Percentiles rank a stretch among this genome's conserved stretches.
Evolutionary conservation across 2,797 vertebrate genomes (phyloP).

Genomic region (Chelonia mydas): DNA sequence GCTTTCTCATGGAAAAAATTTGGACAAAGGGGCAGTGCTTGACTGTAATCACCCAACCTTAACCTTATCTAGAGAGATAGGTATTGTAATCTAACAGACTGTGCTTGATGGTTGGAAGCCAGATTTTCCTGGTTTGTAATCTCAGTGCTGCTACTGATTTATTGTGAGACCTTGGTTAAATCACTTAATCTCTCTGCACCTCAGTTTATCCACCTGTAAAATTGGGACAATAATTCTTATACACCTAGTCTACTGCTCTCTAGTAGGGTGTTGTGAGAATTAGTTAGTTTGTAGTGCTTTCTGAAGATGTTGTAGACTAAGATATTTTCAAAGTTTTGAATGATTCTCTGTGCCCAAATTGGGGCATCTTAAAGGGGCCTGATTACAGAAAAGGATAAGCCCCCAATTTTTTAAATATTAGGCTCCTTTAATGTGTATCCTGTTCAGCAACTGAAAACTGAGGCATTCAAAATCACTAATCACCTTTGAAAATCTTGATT

Average conservation of each 20-base stretch:
- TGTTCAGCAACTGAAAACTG: neutral
- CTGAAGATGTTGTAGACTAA: neutral
- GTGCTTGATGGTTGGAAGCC: neutral
- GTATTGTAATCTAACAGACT: neutral
- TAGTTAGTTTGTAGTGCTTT: neutral
- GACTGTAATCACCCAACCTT: neutral
- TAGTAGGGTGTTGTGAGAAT: neutral
- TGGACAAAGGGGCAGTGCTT: neutral
- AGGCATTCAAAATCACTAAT: neutral
- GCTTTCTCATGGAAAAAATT: neutral
- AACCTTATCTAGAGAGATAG: neutral
- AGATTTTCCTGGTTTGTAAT: neutral
- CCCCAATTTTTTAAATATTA: neutral
- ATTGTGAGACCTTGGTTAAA: neutral
- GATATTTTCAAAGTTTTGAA: neutral
- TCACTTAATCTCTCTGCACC: neutral
- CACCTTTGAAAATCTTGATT: neutral
- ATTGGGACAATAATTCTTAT: neutral
- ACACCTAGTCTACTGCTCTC: neutral
- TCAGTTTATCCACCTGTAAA: neutral
- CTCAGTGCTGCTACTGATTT: neutral
- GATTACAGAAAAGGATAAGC: accelerated
- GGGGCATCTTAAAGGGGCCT: neutral
- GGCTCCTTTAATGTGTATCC: neutral
- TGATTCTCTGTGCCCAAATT: neutral